Evolutionary conservation across 2,113 vertebrate genomes (phyloP).

Genomic region (Herpailurus yagouaroundi): DNA sequence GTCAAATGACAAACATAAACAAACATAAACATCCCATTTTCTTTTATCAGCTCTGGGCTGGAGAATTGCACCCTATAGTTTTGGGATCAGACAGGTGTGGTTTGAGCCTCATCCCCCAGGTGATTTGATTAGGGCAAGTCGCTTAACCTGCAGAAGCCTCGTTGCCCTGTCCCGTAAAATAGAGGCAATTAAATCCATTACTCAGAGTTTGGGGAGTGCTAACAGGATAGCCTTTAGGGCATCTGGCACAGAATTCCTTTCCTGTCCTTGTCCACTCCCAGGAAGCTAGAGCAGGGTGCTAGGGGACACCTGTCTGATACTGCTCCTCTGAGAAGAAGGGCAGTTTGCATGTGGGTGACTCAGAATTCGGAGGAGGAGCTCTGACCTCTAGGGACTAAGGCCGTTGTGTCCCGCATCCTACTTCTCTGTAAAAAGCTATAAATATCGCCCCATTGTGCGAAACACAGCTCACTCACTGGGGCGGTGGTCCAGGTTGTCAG

Average conservation of each 20-base stretch:
- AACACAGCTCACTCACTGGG: not conserved
- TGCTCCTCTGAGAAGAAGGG: not conserved
- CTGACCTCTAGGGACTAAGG: not conserved
- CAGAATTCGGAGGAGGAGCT: not conserved
- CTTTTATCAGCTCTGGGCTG: not conserved
- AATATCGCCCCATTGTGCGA: not conserved
- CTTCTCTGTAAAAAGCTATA: not conserved
- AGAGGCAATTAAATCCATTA: not conserved
- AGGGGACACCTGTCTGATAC: rapidly evolving
- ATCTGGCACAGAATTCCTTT: not conserved
- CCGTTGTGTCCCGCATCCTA: rapidly evolving
- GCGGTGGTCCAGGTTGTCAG: not conserved
- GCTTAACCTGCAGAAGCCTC: not conserved
- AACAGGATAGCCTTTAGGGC: not conserved
- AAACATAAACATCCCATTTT: not conserved
- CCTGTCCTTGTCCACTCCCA: not conserved
- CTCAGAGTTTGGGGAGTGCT: not conserved
- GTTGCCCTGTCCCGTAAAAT: not conserved
- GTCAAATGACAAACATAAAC: not conserved
- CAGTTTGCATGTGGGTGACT: not conserved
- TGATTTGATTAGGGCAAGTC: rapidly evolving
- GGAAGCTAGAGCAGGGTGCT: not conserved
- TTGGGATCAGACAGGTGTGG: not conserved
- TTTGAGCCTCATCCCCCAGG: not conserved
- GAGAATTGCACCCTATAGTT: not conserved